Conservation (phyloP, 2,797 vertebrate species). For the Lacerta agilis region DNA sequence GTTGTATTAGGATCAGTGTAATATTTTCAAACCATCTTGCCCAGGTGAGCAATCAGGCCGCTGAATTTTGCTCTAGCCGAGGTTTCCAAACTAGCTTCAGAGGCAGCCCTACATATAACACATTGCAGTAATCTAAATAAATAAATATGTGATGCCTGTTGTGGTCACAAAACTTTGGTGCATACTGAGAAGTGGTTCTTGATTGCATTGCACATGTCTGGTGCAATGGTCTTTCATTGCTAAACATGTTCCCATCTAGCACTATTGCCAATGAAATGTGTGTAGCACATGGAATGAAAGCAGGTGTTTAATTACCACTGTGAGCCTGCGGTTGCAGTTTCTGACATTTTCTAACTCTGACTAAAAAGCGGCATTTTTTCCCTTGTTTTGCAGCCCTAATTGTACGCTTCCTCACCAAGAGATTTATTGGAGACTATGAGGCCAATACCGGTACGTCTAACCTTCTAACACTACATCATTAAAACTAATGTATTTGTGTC, state of each 20-base stretch:
- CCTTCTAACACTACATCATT: constrained; percentile 20
- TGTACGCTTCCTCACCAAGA: constrained; percentile 92
- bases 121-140: too few relatives aligned
- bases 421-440: constrained; percentile 96
- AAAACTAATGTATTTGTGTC: not conserved
- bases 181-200: not conserved
- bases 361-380: not conserved
- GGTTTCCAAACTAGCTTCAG: too few relatives aligned
- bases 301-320: not conserved
- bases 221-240: not conserved
- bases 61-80: too few relatives aligned
- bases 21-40: too few relatives aligned
- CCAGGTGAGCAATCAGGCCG: too few relatives aligned
- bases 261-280: not conserved
- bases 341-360: not conserved
- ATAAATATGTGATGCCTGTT: too few relatives aligned
- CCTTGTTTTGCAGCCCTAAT: constrained; percentile 84
- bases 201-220: not conserved
- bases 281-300: not conserved
- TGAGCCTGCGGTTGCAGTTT: not conserved
- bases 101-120: too few relatives aligned
- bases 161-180: not conserved
- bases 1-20: too few relatives aligned
- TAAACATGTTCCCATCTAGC: not conserved
- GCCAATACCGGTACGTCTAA: constrained; percentile 89